Evolutionary conservation across 2,797 vertebrate species (phyloP), one percentile per base, ranked within the genome.

Genomic region (Choloepus didactylus): DNA sequence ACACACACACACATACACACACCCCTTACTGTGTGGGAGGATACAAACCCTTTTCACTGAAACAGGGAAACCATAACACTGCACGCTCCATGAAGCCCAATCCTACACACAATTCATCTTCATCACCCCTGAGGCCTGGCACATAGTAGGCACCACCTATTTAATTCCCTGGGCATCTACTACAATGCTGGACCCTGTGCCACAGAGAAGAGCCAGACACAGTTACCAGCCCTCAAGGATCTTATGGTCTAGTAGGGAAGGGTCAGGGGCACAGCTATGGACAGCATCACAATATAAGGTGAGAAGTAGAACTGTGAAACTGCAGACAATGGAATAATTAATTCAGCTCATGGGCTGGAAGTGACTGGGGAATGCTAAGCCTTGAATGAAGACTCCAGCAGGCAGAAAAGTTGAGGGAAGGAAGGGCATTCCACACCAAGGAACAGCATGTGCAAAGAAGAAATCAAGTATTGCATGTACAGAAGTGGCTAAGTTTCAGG

Each of bases 341-440:
- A 73, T 80, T 70, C 12, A 18, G 27, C 11, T 62, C 31, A 5
- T 27, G 12, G 54, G 21, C 46, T 80, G 16, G n/a, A 66, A 9
- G 31, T 27, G 35, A 59, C 67, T 79, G 41, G 44, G 18, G 8
- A 38, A 77, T 67, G 21, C 27, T 38, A 54, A 60, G 46, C 31
- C 77, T n/a, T 80, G 21, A 89, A 75, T 46, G 83, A 69, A 12
- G 51, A 87, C 27, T 92, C 5, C 44, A 84, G 87, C 89, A 89
- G 76, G 79, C 38, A 49, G 64, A 95, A 67, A 49, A 87, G 15
- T 0, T 66, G 18, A 27, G 25, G 12, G 11, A 0, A 9, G 29
- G 69, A 79, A 86, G 12, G 41, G 16, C 70, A 66, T 19, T 67
- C 44, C 4, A 67, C 9, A 29, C 79, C 76, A 79, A 86, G 23